Percentiles rank a stretch among this genome's conserved stretches.
Conservation (phyloP, 2,113 vertebrate species). For the Aplodontia rufa region DNA sequence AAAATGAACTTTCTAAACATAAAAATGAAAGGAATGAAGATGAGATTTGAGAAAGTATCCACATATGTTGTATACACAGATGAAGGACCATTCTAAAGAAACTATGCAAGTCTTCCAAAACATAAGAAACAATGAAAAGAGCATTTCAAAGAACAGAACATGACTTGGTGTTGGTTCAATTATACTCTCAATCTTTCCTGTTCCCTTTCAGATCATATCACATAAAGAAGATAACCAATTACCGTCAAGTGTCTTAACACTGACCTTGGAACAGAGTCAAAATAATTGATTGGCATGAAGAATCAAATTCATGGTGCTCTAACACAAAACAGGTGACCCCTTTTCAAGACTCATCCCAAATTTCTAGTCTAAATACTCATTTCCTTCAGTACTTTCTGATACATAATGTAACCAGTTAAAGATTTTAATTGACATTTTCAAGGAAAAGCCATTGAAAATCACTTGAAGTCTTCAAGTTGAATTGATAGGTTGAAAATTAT, state of each 20-base stretch:
- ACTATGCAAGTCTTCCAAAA: not conserved
- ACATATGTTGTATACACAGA: not conserved
- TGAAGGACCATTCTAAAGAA: not conserved
- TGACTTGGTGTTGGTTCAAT: not conserved
- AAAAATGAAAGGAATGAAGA: not conserved
- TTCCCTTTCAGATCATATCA: not conserved
- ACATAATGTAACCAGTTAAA: slow-evolving; percentile 46
- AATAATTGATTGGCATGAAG: not conserved
- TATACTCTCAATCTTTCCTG: not conserved
- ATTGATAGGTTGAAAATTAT: slow-evolving; percentile 66
- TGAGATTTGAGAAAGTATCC: not conserved
- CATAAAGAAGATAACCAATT: not conserved
- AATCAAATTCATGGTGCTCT: not conserved
- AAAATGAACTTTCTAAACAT: not conserved
- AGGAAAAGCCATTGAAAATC: slow-evolving; percentile 54
- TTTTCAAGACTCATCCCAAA: slow-evolving; percentile 22
- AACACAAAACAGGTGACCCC: not conserved
- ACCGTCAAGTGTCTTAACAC: not conserved
- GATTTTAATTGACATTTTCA: slow-evolving; percentile 67
- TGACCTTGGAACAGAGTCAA: not conserved
- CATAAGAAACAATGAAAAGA: not conserved
- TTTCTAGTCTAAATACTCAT: slow-evolving; percentile 18
- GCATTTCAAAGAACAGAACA: not conserved
- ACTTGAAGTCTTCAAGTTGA: slow-evolving; percentile 56
- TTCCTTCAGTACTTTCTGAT: not conserved